Percentiles rank a stretch among this genome's conserved stretches.
Conservation (phyloP, 2,113 vertebrate species). For the Hydrolagus affinis region DNA sequence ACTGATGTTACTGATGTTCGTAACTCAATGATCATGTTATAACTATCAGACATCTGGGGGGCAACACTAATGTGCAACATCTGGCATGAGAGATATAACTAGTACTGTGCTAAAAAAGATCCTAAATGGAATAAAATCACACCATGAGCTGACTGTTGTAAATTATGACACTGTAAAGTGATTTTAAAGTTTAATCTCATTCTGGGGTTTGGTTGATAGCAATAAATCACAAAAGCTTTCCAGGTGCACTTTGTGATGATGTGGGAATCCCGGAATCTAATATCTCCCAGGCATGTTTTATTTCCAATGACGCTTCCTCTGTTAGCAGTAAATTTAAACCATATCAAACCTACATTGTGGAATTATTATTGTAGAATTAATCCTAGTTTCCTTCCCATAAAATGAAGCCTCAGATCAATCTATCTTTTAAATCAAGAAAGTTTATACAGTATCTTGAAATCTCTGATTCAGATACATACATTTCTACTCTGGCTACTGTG, state of each 20-base stretch:
- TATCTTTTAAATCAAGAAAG: background rate
- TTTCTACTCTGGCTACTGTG: background rate
- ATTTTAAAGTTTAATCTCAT: background rate
- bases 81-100: background rate
- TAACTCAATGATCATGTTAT: too few relatives aligned
- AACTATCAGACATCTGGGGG: too few relatives aligned
- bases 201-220: background rate
- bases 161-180: background rate
- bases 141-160: background rate
- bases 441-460: background rate
- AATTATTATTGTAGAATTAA: background rate
- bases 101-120: background rate
- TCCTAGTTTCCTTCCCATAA: background rate
- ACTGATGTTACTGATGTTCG: too few relatives aligned
- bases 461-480: background rate
- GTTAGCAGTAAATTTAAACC: too few relatives aligned
- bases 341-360: too few relatives aligned
- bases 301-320: too few relatives aligned
- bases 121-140: background rate
- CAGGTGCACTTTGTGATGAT: background rate
- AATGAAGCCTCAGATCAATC: background rate
- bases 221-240: background rate
- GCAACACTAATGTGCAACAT: background rate
- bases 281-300: too few relatives aligned
- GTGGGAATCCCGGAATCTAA: background rate